Conservation (phyloP, 2,797 vertebrate species). For the Nannoperca australis region DNA sequence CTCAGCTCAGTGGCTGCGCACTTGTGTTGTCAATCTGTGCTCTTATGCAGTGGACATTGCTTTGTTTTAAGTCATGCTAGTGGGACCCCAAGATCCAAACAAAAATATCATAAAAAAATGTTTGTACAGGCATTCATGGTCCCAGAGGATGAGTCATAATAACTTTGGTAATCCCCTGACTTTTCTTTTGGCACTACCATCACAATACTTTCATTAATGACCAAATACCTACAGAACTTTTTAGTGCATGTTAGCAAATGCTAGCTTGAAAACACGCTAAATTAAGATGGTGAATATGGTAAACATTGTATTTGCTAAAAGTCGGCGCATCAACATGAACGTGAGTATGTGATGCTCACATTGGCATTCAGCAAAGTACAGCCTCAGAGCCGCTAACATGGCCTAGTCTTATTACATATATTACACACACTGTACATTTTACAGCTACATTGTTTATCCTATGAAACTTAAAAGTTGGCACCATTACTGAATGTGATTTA, state of each 20-base stretch:
- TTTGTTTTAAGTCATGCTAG: background rate
- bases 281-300: background rate
- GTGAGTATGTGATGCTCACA: background rate
- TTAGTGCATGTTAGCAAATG: background rate
- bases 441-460: no score
- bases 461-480: no score
- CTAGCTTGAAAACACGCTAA: background rate
- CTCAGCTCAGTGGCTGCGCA: conserved; percentile 10
- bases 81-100: background rate
- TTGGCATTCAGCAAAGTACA: background rate
- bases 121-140: background rate
- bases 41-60: background rate
- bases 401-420: background rate
- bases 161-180: background rate
- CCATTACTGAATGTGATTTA: no score
- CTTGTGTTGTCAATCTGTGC: background rate
- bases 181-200: background rate
- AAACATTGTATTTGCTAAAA: no score
- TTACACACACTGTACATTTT: no score
- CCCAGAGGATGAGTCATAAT: background rate
- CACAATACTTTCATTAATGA: background rate
- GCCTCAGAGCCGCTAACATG: background rate
- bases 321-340: background rate
- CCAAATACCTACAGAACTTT: background rate
- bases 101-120: background rate